Base-by-base conservation (phyloP, 2,888 invertebrate species). In the Noctua fimbriata region DNA sequence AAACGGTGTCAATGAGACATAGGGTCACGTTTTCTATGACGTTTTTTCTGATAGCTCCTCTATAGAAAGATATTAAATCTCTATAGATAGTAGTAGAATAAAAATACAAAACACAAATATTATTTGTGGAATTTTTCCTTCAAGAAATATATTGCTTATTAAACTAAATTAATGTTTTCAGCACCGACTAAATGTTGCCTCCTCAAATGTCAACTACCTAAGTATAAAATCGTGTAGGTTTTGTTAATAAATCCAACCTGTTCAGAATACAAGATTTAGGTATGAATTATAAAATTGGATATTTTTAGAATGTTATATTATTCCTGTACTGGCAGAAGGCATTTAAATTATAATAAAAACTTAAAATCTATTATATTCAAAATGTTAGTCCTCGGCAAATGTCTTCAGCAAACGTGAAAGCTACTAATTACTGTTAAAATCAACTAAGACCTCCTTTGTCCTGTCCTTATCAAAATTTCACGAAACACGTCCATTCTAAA, bases 381-480 rank as follows among this genome's bases (percentile, higher is more conserved):
- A 12, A 66, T 60, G 21, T 41, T 18, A 3, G 21, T 41, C 14
- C 5, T 24, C 16, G 6, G 0, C 10, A 24, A 65, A 65, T 16
- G 4, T 16, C 14, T 28, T n/a, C 7, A 52, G 12, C n/a, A 49
- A 52, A n/a, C 49, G 52, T 70, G 6, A 12, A 16, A 63, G 32
- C 5, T 72, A 2, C 14, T 69, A 69, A 74, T 81, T 85, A 63
- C 5, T 63, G 28, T 16, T 47, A 44, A 7, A 73, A 77, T 73
- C 12, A 74, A 66, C 60, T 24, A 44, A 71, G 58, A 16, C 63
- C 28, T 9, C 16, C 52, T 65, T 36, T 70, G n/a, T 32, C 7
- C 6, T 7, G 16, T 63, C 55, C 69, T 78, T 55, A 82, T 86
- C 49, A 79, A 86, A 75, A 75, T 70, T 78, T 79, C 65, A 83